Evolutionary conservation across 2,888 invertebrate genomes (phyloP).

Genomic region (Caenorhabditis macrosperma): DNA sequence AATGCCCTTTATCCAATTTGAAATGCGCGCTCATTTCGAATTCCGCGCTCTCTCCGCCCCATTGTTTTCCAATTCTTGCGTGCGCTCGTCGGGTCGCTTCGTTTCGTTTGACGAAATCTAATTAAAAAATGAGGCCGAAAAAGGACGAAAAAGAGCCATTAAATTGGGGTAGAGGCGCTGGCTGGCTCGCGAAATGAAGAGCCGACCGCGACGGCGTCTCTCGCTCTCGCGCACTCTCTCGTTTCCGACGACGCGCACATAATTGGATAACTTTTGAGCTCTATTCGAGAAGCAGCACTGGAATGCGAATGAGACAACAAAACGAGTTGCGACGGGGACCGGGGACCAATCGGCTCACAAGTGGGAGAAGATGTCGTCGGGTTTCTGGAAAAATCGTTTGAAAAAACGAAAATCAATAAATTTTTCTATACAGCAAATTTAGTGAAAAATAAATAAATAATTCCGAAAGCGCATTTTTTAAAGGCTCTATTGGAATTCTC

Average conservation of each 20-base stretch:
- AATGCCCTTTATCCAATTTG: too few relatives aligned
- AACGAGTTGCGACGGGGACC: not conserved
- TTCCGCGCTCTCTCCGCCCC: not conserved
- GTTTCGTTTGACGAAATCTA: not conserved
- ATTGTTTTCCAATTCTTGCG: not conserved
- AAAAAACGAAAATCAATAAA: too few relatives aligned
- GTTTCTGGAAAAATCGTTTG: too few relatives aligned
- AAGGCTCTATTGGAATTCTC: too few relatives aligned
- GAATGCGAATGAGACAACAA: not conserved
- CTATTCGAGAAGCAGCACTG: not conserved
- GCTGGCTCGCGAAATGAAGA: not conserved
- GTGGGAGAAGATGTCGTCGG: too few relatives aligned
- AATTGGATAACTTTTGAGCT: slow-evolving; percentile 4
- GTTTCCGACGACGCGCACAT: too few relatives aligned
- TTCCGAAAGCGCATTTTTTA: too few relatives aligned
- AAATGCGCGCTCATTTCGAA: not conserved
- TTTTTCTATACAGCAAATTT: too few relatives aligned
- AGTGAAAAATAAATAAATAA: too few relatives aligned
- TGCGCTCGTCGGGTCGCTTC: not conserved
- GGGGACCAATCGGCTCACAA: too few relatives aligned
- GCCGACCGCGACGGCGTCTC: not conserved
- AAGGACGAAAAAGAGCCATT: not conserved
- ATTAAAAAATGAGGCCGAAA: slow-evolving; percentile 2
- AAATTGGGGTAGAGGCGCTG: not conserved
- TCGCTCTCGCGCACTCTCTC: not conserved